These are phyloP conservation scores for Ornithoptera priamus DNA, from an alignment of 2,888 invertebrate species.

Conservation along the genomic window DNA sequence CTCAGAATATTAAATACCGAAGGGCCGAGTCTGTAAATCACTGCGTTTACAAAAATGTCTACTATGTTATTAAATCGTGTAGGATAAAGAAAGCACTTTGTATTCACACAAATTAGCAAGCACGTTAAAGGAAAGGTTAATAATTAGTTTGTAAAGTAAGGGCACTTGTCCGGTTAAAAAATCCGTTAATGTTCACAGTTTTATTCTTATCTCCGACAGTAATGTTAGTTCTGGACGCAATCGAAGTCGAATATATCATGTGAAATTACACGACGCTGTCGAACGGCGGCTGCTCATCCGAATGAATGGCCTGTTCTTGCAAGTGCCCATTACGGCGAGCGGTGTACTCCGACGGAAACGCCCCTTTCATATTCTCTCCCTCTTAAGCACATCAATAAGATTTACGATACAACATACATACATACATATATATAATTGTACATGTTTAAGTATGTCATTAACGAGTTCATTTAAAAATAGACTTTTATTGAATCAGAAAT, in stretches of 20 bases:
- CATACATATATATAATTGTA: too few relatives aligned
- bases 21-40: too few relatives aligned
- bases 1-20: too few relatives aligned
- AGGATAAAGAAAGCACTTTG: too few relatives aligned
- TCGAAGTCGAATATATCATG: conserved; percentile 25
- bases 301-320: conserved; percentile 17
- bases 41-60: too few relatives aligned
- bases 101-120: background rate
- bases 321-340: conserved; percentile 13
- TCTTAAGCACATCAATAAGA: background rate
- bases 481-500: too few relatives aligned
- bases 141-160: background rate
- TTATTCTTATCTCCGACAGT: conserved; percentile 19
- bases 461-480: too few relatives aligned
- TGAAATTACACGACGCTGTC: conserved; percentile 21
- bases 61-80: too few relatives aligned
- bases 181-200: conserved; percentile 9
- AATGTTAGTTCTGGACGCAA: conserved; percentile 12
- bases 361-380: background rate
- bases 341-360: background rate
- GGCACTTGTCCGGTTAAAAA: conserved; percentile 4
- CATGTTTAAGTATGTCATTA: too few relatives aligned
- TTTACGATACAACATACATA: too few relatives aligned
- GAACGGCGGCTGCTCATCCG: conserved; percentile 3
- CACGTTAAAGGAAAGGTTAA: background rate